Conservation (phyloP, 2,888 invertebrate species). For the Clunio marinus region DNA sequence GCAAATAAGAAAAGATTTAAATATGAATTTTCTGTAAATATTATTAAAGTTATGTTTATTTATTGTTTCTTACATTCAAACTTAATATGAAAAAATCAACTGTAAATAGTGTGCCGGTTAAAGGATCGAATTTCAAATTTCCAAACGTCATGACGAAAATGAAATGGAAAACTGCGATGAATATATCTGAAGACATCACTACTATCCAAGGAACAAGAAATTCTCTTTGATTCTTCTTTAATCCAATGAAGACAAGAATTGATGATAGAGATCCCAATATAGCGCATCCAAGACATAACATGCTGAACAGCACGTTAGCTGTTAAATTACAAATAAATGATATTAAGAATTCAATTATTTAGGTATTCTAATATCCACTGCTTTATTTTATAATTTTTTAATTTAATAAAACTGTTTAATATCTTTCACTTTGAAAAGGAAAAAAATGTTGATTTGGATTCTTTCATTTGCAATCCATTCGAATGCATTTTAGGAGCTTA, state of each 20-base stretch:
- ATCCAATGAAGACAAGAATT: constrained; percentile 62
- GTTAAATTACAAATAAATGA: constrained; percentile 49
- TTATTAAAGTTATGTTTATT: not conserved
- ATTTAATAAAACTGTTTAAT: too few relatives aligned
- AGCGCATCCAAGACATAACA: constrained; percentile 63
- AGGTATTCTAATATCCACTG: too few relatives aligned
- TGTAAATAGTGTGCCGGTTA: constrained; percentile 70
- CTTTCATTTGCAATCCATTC: too few relatives aligned
- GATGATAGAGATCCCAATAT: constrained; percentile 65
- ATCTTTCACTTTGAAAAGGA: too few relatives aligned
- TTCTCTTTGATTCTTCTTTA: constrained; percentile 68
- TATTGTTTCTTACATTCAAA: constrained; percentile 69
- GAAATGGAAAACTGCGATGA: constrained; percentile 64
- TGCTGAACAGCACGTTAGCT: constrained; percentile 71
- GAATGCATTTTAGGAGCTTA: too few relatives aligned
- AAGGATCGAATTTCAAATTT: constrained; percentile 68
- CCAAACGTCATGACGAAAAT: constrained; percentile 62
- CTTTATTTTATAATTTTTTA: too few relatives aligned
- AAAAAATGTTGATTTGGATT: too few relatives aligned
- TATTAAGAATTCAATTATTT: not conserved
- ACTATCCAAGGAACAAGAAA: constrained; percentile 72
- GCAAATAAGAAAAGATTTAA: constrained; percentile 31
- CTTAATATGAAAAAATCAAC: constrained; percentile 72
- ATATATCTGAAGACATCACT: constrained; percentile 60
- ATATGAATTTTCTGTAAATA: not conserved